Evolutionary conservation across 2,797 vertebrate species (phyloP).

Genomic region (Falco cherrug): DNA sequence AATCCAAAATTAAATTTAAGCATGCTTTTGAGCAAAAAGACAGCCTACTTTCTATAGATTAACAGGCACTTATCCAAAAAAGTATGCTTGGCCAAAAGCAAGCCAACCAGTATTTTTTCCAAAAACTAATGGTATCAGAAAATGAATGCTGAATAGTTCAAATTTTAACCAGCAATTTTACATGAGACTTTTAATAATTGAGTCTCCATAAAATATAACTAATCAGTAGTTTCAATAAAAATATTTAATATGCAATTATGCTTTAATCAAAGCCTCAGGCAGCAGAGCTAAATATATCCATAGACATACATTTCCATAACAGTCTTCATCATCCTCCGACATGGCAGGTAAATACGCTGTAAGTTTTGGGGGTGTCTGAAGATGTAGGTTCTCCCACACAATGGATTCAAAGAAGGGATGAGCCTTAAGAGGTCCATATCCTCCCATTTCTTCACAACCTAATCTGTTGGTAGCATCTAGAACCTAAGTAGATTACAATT

Average conservation of each 20-base stretch:
- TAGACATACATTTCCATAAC: conserved; percentile 93
- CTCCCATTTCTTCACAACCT: conserved; percentile 97
- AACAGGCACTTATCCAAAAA: neutral
- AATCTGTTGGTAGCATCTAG: conserved; percentile 92
- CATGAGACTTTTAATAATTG: neutral
- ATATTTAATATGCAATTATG: neutral
- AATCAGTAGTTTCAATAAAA: neutral
- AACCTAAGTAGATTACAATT: conserved; percentile 78
- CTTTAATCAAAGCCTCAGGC: neutral
- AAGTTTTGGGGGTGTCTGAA: conserved; percentile 95
- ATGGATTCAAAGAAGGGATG: conserved; percentile 95
- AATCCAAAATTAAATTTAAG: neutral
- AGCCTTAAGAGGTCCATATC: conserved; percentile 89
- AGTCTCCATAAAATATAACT: neutral
- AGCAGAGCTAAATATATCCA: neutral
- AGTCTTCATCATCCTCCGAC: conserved; percentile 99
- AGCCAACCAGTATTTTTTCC: neutral
- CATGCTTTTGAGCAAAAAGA: neutral
- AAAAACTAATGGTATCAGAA: neutral
- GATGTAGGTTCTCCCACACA: conserved; percentile 91
- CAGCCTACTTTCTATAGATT: neutral
- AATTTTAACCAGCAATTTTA: neutral
- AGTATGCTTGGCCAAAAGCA: neutral
- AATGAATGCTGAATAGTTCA: neutral
- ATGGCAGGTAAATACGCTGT: conserved; percentile 97